Evolutionary conservation across 2,113 vertebrate genomes (phyloP).

Genomic region (Cheirogaleus medius): DNA sequence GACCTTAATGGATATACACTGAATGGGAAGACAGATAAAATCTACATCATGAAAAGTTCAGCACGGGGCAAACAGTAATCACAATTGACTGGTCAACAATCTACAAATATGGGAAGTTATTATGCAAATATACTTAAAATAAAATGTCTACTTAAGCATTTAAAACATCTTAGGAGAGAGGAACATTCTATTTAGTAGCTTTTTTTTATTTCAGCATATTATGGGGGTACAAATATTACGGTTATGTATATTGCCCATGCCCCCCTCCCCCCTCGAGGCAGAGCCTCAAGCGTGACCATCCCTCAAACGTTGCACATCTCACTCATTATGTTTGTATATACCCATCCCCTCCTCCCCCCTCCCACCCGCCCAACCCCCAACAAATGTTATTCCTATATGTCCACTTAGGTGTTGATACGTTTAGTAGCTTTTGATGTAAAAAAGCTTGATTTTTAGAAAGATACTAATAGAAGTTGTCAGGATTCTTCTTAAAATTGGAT

Average conservation of each 20-base stretch:
- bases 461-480: background rate
- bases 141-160: background rate
- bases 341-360: too few relatives aligned
- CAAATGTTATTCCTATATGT: too few relatives aligned
- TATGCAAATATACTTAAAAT: background rate
- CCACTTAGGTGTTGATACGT: too few relatives aligned
- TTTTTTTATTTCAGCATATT: too few relatives aligned
- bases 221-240: too few relatives aligned
- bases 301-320: too few relatives aligned
- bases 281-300: too few relatives aligned
- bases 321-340: too few relatives aligned
- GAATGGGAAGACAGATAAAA: background rate
- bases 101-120: background rate
- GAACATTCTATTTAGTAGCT: background rate
- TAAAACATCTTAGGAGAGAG: background rate
- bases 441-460: background rate
- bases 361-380: too few relatives aligned
- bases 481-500: background rate
- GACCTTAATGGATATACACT: background rate
- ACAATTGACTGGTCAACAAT: background rate
- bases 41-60: background rate
- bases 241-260: too few relatives aligned
- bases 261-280: too few relatives aligned
- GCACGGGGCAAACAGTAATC: background rate
- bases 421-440: background rate